phyloP scores from a whole-genome alignment of 1,140 invertebrate genomes.

The Drosophila nigromelanica region DNA sequence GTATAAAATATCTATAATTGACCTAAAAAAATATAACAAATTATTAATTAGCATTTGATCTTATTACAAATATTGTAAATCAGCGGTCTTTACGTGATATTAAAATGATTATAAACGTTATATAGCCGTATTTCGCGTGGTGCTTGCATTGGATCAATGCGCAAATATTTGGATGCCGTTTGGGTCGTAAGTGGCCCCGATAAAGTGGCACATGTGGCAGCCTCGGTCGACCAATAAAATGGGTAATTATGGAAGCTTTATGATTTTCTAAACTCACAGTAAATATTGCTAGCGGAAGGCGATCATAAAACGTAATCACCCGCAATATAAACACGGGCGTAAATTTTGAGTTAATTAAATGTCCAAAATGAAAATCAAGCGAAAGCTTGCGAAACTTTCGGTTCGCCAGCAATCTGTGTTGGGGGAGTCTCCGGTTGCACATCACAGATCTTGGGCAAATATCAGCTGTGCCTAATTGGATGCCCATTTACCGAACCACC shows the following conservation, averaged over 20 bases:
- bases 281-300: conserved; percentile 76
- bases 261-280: conserved; percentile 65
- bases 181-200: conserved; percentile 12
- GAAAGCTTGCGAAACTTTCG: conserved; percentile 41
- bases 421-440: conserved; percentile 36
- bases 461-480: conserved; percentile 66
- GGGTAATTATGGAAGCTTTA: conserved; percentile 64
- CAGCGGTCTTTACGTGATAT: not conserved
- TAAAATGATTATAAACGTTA: conserved; percentile 1
- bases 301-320: conserved; percentile 68
- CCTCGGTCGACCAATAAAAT: conserved; percentile 30
- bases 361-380: conserved; percentile 56
- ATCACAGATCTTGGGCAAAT: conserved; percentile 65
- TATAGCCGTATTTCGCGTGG: not conserved
- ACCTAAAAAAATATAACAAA: not conserved
- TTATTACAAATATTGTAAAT: conserved; percentile 10
- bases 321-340: conserved; percentile 59
- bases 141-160: conserved; percentile 15
- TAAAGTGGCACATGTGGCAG: conserved; percentile 21
- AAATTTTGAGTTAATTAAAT: conserved; percentile 73
- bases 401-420: not conserved
- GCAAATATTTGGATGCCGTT: conserved; percentile 42
- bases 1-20: not conserved
- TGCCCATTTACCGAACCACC: conserved; percentile 14
- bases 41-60: not conserved